Evolutionary conservation across 2,888 invertebrate species (phyloP).

Genomic region (Crioceris asparagi): DNA sequence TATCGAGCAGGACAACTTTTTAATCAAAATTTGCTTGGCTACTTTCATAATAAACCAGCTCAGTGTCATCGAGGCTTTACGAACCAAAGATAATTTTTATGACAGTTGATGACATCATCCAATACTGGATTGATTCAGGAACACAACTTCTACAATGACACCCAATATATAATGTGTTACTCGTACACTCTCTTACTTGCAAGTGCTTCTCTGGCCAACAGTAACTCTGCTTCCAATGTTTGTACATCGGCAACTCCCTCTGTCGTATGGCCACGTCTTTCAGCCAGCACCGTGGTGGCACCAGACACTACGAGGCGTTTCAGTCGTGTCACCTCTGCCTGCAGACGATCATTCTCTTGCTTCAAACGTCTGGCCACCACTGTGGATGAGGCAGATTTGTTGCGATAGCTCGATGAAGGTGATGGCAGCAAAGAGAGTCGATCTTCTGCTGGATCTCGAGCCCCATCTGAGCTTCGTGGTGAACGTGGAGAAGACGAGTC

Average conservation of each 20-base stretch:
- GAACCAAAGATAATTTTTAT: too few relatives aligned
- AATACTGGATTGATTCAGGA: too few relatives aligned
- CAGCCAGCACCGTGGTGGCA: constrained; percentile 49
- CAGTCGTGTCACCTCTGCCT: constrained; percentile 59
- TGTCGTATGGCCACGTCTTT: constrained; percentile 30
- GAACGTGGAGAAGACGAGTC: constrained; percentile 35
- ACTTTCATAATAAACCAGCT: too few relatives aligned
- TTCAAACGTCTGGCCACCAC: constrained; percentile 53
- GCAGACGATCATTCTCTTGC: constrained; percentile 67
- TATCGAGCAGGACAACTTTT: too few relatives aligned
- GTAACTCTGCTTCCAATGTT: constrained; percentile 52
- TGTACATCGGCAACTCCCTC: constrained; percentile 37
- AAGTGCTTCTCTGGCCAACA: constrained; percentile 70
- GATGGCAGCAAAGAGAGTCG: constrained; percentile 30
- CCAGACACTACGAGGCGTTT: constrained; percentile 56
- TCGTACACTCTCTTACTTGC: constrained; percentile 36
- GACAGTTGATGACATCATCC: too few relatives aligned
- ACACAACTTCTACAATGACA: too few relatives aligned
- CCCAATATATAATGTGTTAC: too few relatives aligned
- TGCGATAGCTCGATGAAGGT: constrained; percentile 34
- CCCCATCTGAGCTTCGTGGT: constrained; percentile 31
- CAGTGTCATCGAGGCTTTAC: too few relatives aligned
- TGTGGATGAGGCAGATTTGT: constrained; percentile 45
- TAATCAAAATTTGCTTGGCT: too few relatives aligned
- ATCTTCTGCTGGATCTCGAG: constrained; percentile 22